phyloP scores from a whole-genome alignment of 2,888 invertebrate species.

The Dysmachus trigonus region DNA sequence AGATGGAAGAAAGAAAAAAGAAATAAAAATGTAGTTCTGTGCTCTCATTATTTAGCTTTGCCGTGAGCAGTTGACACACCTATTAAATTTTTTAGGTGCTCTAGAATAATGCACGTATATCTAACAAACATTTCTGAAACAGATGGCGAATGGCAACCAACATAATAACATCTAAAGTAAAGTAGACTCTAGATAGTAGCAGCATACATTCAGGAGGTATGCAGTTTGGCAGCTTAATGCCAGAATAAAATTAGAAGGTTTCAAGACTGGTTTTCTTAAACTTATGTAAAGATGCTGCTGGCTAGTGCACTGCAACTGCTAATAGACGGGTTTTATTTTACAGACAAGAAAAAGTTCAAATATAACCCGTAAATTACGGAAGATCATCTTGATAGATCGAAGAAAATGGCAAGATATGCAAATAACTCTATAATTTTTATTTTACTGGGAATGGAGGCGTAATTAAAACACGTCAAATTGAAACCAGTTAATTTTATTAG shows the following conservation, averaged over 20 bases:
- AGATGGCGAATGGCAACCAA: background rate
- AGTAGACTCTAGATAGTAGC: background rate
- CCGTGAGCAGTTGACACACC: background rate
- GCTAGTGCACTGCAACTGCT: background rate
- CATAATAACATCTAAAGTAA: background rate
- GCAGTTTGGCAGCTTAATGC: background rate
- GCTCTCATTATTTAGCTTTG: background rate
- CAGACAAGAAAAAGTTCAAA: background rate
- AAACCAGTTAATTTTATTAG: too few species aligned
- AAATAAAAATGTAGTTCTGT: background rate
- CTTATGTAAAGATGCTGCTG: background rate
- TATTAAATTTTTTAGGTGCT: background rate
- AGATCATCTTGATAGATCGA: background rate
- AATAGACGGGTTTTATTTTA: background rate
- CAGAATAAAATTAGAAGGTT: background rate
- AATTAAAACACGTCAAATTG: too few species aligned
- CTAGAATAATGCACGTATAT: background rate
- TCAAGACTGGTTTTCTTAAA: background rate
- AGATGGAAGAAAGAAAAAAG: background rate
- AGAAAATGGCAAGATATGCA: background rate
- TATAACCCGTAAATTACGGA: background rate
- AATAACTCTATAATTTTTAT: background rate
- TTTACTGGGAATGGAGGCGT: background rate
- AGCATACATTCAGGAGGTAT: background rate
- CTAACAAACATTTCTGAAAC: background rate